phyloP scores from a whole-genome alignment of 2,888 invertebrate species.

The Euspilapteryx auroguttella region DNA sequence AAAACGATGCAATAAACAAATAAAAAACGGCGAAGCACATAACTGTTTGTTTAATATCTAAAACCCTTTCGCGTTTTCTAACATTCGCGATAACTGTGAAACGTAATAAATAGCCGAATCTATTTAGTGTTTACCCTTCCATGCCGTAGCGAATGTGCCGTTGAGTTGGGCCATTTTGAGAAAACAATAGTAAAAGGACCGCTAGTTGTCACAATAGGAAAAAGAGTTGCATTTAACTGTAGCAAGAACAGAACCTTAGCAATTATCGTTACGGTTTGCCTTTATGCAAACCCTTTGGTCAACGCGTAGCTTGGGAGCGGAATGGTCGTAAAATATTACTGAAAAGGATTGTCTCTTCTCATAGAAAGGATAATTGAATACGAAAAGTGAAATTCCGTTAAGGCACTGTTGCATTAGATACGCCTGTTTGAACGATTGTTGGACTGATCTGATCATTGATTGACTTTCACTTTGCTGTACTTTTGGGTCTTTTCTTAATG shows the following conservation, averaged over 20 bases:
- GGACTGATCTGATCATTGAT: constrained; percentile 17
- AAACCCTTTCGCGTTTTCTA: background rate
- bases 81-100: constrained; percentile 6
- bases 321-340: constrained; percentile 31
- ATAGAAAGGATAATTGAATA: constrained; percentile 28
- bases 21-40: constrained; percentile 2
- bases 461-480: constrained; percentile 35
- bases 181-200: constrained; percentile 26
- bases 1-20: constrained; percentile 1
- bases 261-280: constrained; percentile 19
- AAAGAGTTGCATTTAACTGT: constrained; percentile 47
- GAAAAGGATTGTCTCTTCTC: constrained; percentile 25
- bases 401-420: constrained; percentile 27
- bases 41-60: no score
- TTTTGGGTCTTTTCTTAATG: constrained; percentile 3
- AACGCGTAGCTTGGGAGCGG: constrained; percentile 7
- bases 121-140: constrained; percentile 39
- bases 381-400: constrained; percentile 50
- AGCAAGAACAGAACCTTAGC: constrained; percentile 10
- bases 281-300: constrained; percentile 24
- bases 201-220: constrained; percentile 30
- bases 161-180: constrained; percentile 15
- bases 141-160: constrained; percentile 18
- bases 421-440: constrained; percentile 18
- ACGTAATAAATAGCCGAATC: constrained; percentile 28